Evolutionary conservation across 1,140 invertebrate species (phyloP), one percentile per base, ranked within the genome.

Genomic region (Triops longicaudatus): DNA sequence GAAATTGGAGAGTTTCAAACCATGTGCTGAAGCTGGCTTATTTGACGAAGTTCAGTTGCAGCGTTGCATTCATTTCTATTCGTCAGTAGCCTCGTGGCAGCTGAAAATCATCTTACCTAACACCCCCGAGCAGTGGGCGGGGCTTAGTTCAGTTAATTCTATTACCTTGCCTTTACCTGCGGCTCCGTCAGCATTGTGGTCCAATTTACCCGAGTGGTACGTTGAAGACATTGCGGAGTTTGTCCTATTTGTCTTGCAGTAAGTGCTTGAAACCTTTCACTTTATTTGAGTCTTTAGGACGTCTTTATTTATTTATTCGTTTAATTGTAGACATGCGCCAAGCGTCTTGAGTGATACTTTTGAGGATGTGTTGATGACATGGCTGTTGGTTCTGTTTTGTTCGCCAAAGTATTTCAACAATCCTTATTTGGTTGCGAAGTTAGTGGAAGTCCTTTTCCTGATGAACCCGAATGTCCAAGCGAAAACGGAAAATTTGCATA

Each of bases 141-240:
- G 50, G 50, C 50, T 63, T 63, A 17, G 50, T 63, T 17, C 50
- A 63, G 22, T 74, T 75, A 42, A 73, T 78, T 80, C 82, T 77
- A 83, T 87, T 80, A 84, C 80, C 3, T 79, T 90, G 78, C 89
- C 89, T 74, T 84, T 91, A 1, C 85, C 86, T 11, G 81, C 81
- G 78, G 88, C 88, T 77, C 85, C 90, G 74, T 88, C 93, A 28
- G 87, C 89, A 82, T 86, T 90, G 79, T 98, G 98, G 87, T 90
- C 91, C 73, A 93, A 93, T 80, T 86, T 96, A 80, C 97, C 97
- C 22, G 96, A 98, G 85, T 98, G 95, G 92, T 77, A 97, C 83
- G 90, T 98, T 73, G 96, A 98, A 83, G 96, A 98, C 84, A 92
- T 98, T 78, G 95, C 96, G 22, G 96, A 98, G 83, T 97, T 97